Conservation (phyloP, 1,140 invertebrate species). For the Matsumurasca onukii region DNA sequence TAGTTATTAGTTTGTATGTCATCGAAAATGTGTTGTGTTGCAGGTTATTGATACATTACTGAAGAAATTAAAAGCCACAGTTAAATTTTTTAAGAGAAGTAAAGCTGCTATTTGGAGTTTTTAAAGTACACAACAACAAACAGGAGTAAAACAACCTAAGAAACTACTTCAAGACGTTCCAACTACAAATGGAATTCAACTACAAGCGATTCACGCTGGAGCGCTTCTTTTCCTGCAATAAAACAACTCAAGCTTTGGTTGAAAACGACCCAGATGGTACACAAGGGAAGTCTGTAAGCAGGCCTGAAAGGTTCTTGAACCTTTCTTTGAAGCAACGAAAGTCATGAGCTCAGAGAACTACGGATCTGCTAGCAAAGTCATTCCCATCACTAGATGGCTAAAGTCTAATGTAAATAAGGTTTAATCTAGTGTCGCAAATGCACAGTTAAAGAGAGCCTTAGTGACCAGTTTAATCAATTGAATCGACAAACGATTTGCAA, state of each 20-base stretch:
- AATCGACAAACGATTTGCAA: constrained; percentile 43
- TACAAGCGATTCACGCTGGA: constrained; percentile 47
- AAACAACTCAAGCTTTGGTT: constrained; percentile 19
- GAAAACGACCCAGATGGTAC: constrained; percentile 31
- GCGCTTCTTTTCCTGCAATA: constrained; percentile 45
- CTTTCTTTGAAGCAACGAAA: constrained; percentile 36
- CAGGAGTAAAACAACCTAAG: constrained; percentile 29
- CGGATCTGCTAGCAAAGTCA: constrained; percentile 44
- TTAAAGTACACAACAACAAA: not conserved
- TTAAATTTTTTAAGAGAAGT: constrained; percentile 13
- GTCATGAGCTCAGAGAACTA: constrained; percentile 49
- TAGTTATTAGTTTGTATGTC: no score
- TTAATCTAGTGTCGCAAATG: not conserved
- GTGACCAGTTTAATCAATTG: constrained; percentile 44
- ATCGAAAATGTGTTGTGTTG: not conserved
- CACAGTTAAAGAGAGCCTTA: constrained; percentile 35
- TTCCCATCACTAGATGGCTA: not conserved
- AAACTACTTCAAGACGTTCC: constrained; percentile 43
- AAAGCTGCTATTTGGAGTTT: not conserved
- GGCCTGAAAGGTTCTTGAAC: constrained; percentile 44
- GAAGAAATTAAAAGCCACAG: constrained; percentile 1
- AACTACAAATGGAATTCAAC: constrained; percentile 47
- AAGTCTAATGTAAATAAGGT: not conserved
- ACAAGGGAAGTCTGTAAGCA: constrained; percentile 41
- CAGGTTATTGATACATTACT: not conserved